Base-by-base conservation (phyloP, 2,888 invertebrate species). In the Lasioglossum leucozonium region DNA sequence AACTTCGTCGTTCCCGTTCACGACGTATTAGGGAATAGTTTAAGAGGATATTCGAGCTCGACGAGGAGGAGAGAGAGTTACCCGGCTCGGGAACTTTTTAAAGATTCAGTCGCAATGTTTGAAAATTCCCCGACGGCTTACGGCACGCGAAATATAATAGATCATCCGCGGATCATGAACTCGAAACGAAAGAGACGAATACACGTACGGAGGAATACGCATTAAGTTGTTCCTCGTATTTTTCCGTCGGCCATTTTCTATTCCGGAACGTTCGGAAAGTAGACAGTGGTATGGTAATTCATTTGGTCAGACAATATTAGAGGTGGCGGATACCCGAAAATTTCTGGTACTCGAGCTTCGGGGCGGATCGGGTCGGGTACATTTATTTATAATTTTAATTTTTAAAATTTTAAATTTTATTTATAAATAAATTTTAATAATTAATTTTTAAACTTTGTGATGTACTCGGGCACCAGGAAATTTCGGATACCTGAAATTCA, bases 21-120 rank as follows among this genome's bases (percentile, higher is more conserved):
- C 51, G n/a, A 69, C 44, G 67, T 77, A 77, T 77, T 77, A 77
- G 65, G 5, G 67, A 77, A 77, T 77, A 77, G 44, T 77, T 76
- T 77, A 69, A 77, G 72, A 30, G 30, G 44, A 44, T 44, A 44
- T 51, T 47, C 73, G 51, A 73, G n/a, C 51, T 55, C 30, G n/a
- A 22, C 37, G 18, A 0, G 2, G 73, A n/a, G n/a, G n/a, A n/a
- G n/a, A n/a, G n/a, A n/a, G 11, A 55, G 13, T 55, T 37, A 11
- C 30, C 5, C 22, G 11, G 34, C 26, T 10, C 18, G 11, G 4
- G n/a, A 73, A 55, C 51, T 55, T 47, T 47, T 71, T 71, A 42
- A 42, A 42, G 13, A 26, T 42, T 47, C 47, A 47, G 44, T 22
- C 72, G 67, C 8, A 6, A 26, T 44, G 47, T 47, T 72, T 13